Conservation (phyloP, 2,888 invertebrate species). For the Cosmopolites sordidus region DNA sequence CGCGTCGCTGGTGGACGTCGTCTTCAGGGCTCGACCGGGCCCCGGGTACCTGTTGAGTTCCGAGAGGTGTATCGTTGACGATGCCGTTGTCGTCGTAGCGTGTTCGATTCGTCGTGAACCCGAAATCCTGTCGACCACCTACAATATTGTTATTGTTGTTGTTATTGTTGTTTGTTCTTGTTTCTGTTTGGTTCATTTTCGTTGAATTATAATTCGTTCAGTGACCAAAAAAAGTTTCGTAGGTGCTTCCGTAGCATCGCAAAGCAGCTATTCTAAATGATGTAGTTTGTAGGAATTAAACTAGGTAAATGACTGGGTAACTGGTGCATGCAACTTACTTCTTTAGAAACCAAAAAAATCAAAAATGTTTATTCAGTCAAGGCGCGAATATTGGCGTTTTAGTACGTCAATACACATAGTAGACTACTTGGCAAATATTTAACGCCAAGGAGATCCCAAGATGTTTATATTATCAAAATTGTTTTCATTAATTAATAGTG, state of each 20-base stretch:
- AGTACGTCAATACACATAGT: too few species aligned
- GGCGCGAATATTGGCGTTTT: too few species aligned
- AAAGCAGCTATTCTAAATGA: slow-evolving; percentile 40
- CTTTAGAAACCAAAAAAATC: too few species aligned
- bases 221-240: slow-evolving; percentile 14
- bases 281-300: slow-evolving; percentile 29
- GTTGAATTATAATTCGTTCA: slow-evolving; percentile 1
- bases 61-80: neutral
- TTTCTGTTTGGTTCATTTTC: slow-evolving; percentile 12
- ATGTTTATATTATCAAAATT: too few species aligned
- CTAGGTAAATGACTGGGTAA: too few species aligned
- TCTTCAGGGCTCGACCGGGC: neutral
- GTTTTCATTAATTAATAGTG: too few species aligned
- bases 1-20: neutral
- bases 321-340: too few species aligned
- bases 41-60: slow-evolving; percentile 19
- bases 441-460: too few species aligned
- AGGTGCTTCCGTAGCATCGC: slow-evolving; percentile 30
- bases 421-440: too few species aligned
- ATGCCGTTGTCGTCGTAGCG: neutral
- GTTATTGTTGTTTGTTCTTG: neutral
- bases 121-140: neutral
- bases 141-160: slow-evolving; percentile 12
- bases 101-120: neutral
- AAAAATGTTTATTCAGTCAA: too few species aligned